Conservation (phyloP, 2,113 vertebrate genomes). For the Pardalotus punctatus region DNA sequence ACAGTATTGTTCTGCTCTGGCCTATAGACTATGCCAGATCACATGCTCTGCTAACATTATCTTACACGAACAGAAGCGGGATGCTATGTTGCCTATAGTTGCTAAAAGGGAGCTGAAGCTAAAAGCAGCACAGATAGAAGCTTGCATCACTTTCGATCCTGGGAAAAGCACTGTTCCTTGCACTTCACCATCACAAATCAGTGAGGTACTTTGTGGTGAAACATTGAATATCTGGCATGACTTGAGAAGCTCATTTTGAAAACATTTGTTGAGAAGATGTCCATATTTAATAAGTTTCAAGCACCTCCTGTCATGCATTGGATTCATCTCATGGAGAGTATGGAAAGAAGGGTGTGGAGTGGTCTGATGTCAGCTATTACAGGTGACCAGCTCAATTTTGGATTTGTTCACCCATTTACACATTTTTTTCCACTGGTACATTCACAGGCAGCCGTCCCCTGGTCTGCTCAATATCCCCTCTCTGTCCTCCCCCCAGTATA, state of each 20-base stretch:
- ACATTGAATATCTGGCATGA: not conserved
- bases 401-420: not conserved
- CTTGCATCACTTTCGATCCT: not conserved
- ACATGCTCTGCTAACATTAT: not conserved
- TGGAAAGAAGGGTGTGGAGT: not conserved
- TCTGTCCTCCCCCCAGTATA: not conserved
- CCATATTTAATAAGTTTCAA: not conserved
- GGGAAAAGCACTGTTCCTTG: not conserved
- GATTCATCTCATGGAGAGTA: not conserved
- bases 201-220: not conserved
- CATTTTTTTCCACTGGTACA: rapidly evolving
- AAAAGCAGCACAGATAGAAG: not conserved
- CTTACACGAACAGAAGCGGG: not conserved
- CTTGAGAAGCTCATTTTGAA: not conserved
- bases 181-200: not conserved
- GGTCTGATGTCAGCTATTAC: not conserved
- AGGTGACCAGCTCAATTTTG: not conserved
- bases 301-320: not conserved
- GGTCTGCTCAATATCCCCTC: not conserved
- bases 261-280: not conserved
- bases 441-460: not conserved
- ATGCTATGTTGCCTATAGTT: not conserved
- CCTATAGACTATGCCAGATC: not conserved
- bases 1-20: constrained; percentile 2
- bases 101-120: not conserved